phyloP scores from a whole-genome alignment of 2,888 invertebrate genomes.

The Arenicola marina region DNA sequence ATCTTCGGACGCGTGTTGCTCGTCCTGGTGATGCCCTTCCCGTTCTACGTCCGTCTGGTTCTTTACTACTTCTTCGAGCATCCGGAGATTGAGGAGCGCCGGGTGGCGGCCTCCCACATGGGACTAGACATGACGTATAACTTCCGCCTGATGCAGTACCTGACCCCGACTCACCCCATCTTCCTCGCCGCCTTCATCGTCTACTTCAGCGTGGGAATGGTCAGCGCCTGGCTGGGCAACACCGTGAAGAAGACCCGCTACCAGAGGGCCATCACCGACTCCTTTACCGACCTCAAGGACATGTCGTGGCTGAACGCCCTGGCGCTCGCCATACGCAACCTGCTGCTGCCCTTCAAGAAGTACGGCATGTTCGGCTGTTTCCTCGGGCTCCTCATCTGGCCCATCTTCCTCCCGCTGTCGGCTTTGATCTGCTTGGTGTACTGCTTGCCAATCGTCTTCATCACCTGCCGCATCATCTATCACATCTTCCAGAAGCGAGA shows the following conservation, averaged over 20 bases:
- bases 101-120: constrained; percentile 30
- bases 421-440: constrained; percentile 43
- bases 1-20: constrained; percentile 42
- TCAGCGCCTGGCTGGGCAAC: constrained; percentile 41
- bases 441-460: constrained; percentile 51
- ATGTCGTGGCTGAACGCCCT: constrained; percentile 50
- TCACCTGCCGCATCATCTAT: constrained; percentile 45
- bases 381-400: constrained; percentile 44
- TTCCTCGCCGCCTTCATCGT: constrained; percentile 49
- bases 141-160: constrained; percentile 49
- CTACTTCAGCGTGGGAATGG: constrained; percentile 44
- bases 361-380: constrained; percentile 51
- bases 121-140: constrained; percentile 38
- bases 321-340: constrained; percentile 44
- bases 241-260: constrained; percentile 35
- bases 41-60: constrained; percentile 49
- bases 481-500: constrained; percentile 6
- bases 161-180: constrained; percentile 49
- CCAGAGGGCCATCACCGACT: constrained; percentile 42
- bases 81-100: constrained; percentile 42
- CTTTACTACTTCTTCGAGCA: constrained; percentile 54
- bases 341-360: constrained; percentile 52
- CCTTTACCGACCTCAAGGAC: constrained; percentile 50
- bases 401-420: constrained; percentile 43
- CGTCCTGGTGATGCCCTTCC: constrained; percentile 47